Evolutionary conservation across 2,797 vertebrate species (phyloP), one percentile per base, ranked within the genome.

Genomic region (Macroramphosus scolopax): DNA sequence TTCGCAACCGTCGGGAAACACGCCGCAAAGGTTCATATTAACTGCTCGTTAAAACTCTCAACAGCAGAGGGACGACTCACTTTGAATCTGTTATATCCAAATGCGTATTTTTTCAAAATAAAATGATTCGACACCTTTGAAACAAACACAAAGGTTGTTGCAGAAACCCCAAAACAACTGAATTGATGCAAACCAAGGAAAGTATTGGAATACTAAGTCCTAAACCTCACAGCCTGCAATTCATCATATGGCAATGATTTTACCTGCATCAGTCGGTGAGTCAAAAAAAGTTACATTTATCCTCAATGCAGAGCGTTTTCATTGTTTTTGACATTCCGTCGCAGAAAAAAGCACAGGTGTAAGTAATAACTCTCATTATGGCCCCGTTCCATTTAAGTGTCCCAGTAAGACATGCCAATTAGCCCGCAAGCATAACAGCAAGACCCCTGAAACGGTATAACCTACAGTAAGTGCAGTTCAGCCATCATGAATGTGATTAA

Each of bases 291-390:
- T 15, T 32, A 17, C 28, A 46, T 14, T 6, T 15, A 1, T 0
- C 18, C 5, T 26, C 15, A 39, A 17, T 24, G n/a, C 1, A 12
- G 4, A 7, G 15, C 17, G 20, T 47, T 51, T 39, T n/a, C n/a
- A 54, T n/a, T 6, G 1, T 6, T n/a, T n/a, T n/a, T 2, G 18
- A 39, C 28, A 35, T 39, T 71, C 17, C 33, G 25, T 59, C 52
- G 40, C 26, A 2, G 31, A 43, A 31, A 35, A 32, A 46, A 20
- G 17, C 47, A 29, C 56, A 68, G 52, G 50, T 75, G 51, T 49
- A 30, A 31, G 32, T 39, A 71, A 68, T 77, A 51, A 63, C 18
- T 24, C 33, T 47, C 64, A 71, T 75, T 64, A 55, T 38, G 17
- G 32, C 44, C 48, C 13, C 16, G 31, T 18, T 66, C 20, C 26